Evolutionary conservation across 2,113 vertebrate species (phyloP), one percentile per base, ranked within the genome.

Genomic region (Azemiops feae): DNA sequence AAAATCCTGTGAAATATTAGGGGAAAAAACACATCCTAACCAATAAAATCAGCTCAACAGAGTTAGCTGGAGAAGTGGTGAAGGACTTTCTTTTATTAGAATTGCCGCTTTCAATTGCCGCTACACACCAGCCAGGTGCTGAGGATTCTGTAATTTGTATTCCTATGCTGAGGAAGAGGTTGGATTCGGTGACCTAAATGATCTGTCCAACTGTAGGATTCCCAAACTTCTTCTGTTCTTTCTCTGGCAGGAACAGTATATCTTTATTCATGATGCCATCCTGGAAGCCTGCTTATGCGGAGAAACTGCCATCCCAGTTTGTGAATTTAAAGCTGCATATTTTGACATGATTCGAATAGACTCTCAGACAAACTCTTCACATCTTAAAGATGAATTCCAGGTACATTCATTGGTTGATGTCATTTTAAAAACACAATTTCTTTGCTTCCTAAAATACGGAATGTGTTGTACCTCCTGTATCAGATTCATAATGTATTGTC

Each of bases 331-430:
- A 98, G 99, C 98, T 90, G 98, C 99, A 55, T 99, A 99, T 97
- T 99, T 99, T 95, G 99, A 99, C 97, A 99, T 99, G 98, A 99
- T 99, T 97, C 98, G 99, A 97, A 99, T 99, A 98, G 99, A 99
- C 97, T 99, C 99, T 57, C 99, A 99, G 97, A 99, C 99, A 95
- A 99, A 99, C 97, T 99, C 99, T 34, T 99, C 99, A 0, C 99
- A 99, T 97, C 98, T 99, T 96, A 99, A 99, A 98, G 99, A 99
- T 89, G 99, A 99, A 97, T 99, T 99, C 97, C 99, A 99, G 99
- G 99, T 99, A 97, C 96, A 96, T 92, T 74, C 91, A 94, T 53
- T 93, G 97, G 92, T 91, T 91, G 39, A 74, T 81, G 47, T 16
- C 95, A 92, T 95, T 94, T 94, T 92, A 85, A 92, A 34, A 93